Percentiles rank a stretch among this genome's conserved stretches.
Conservation (phyloP, 2,797 vertebrate genomes). For the Chaetophractus vellerosus region DNA sequence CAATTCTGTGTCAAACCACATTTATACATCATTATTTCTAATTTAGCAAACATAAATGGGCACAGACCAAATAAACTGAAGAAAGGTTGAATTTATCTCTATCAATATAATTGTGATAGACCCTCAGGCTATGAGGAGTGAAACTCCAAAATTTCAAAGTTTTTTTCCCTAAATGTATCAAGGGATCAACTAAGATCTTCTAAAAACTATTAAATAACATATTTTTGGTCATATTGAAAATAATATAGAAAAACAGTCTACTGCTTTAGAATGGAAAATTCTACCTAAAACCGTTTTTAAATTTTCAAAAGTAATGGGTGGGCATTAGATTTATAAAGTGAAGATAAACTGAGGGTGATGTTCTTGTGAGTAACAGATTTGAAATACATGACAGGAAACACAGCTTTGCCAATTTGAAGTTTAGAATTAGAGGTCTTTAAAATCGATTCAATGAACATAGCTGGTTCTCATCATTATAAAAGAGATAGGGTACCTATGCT, state of each 20-base stretch:
- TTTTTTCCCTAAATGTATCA: not conserved
- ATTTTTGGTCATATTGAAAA: conserved; percentile 10
- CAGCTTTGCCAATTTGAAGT: not conserved
- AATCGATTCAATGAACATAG: not conserved
- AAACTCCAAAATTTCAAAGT: conserved; percentile 50
- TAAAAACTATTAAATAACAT: conserved; percentile 12
- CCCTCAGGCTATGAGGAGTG: conserved; percentile 74
- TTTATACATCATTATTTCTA: conserved; percentile 87
- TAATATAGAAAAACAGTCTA: not conserved
- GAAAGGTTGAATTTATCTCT: conserved; percentile 83
- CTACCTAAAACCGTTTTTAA: conserved; percentile 6
- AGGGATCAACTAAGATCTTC: not conserved
- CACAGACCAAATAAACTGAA: conserved; percentile 80
- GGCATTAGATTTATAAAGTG: not conserved
- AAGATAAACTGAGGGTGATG: not conserved
- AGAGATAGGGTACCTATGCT: not conserved
- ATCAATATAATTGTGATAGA: conserved; percentile 72
- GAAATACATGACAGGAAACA: not conserved
- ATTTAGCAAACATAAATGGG: conserved; percentile 88
- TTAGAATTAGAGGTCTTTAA: conserved; percentile 16
- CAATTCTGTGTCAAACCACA: conserved; percentile 86
- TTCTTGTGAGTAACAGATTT: not conserved
- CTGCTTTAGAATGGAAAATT: not conserved
- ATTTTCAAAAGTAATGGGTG: not conserved
- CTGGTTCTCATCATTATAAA: not conserved